Percentiles rank a stretch among this genome's conserved stretches.
These are phyloP conservation scores for Heliocidaris erythrogramma DNA, from an alignment of 35 echinoderm and acorn worm species.

Conservation along the genomic window DNA sequence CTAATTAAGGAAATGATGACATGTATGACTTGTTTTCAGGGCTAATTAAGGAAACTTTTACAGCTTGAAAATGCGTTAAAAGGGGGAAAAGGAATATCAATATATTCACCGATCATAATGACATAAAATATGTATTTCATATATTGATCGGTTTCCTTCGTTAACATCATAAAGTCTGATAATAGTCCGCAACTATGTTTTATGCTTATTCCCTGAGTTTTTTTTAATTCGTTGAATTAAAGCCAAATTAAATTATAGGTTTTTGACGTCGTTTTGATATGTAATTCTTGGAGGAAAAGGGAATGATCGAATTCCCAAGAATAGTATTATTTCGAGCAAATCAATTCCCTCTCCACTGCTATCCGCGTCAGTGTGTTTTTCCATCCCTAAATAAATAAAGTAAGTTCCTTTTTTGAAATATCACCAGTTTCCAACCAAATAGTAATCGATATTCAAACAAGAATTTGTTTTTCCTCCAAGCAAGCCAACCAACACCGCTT, in stretches of 20 bases:
- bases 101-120: no score
- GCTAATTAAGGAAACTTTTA: not conserved
- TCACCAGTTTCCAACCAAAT: not conserved
- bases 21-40: not conserved
- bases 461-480: not conserved
- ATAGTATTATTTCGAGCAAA: not conserved
- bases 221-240: no score
- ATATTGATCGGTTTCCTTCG: no score
- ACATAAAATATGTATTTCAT: no score
- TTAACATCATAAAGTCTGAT: no score
- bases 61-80: no score
- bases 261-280: no score
- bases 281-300: no score
- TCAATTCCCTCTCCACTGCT: not conserved
- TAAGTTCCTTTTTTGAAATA: not conserved
- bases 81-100: no score
- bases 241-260: no score
- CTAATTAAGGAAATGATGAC: not conserved
- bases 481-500: not conserved
- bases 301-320: not conserved
- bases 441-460: not conserved
- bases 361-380: not conserved
- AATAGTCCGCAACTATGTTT: no score
- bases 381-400: not conserved
- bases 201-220: no score